Percentiles rank a stretch among this genome's conserved stretches.
phyloP scores from a whole-genome alignment of 2,797 vertebrate genomes.

The Chaetophractus vellerosus region DNA sequence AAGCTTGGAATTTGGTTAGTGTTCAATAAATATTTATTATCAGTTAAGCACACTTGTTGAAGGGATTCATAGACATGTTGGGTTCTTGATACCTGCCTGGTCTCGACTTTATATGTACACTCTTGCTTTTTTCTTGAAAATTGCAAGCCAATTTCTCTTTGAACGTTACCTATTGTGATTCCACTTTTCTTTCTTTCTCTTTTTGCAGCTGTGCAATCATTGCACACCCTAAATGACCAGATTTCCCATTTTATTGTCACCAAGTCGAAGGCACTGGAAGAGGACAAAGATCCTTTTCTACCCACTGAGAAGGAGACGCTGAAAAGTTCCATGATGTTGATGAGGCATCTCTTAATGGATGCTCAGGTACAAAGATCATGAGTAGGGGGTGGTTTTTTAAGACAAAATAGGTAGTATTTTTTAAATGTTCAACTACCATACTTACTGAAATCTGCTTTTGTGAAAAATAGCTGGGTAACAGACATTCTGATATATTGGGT shows the following conservation, averaged over 20 bases:
- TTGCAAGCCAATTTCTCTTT: neutral
- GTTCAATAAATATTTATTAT: neutral
- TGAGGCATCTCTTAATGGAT: constrained; percentile 96
- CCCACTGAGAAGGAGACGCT: constrained; percentile 93
- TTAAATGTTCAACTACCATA: neutral
- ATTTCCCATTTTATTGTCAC: constrained; percentile 95
- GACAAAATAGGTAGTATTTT: neutral
- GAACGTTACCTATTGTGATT: neutral
- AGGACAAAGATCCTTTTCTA: constrained; percentile 91
- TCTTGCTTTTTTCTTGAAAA: neutral
- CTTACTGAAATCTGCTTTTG: neutral
- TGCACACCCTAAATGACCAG: constrained; percentile 96
- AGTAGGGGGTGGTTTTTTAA: neutral
- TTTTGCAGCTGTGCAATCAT: constrained; percentile 93
- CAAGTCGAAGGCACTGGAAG: constrained; percentile 92
- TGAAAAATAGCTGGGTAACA: neutral
- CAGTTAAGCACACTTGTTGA: neutral
- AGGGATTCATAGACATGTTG: rapidly evolving
- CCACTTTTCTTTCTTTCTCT: constrained; percentile 53
- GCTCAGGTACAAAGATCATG: constrained; percentile 93
- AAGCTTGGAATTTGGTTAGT: neutral
- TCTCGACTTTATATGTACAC: neutral
- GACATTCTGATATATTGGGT: neutral
- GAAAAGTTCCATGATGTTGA: constrained; percentile 95
- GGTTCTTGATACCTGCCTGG: neutral